phyloP scores from a whole-genome alignment of 2,888 invertebrate species.

The Andrena dorsata region DNA sequence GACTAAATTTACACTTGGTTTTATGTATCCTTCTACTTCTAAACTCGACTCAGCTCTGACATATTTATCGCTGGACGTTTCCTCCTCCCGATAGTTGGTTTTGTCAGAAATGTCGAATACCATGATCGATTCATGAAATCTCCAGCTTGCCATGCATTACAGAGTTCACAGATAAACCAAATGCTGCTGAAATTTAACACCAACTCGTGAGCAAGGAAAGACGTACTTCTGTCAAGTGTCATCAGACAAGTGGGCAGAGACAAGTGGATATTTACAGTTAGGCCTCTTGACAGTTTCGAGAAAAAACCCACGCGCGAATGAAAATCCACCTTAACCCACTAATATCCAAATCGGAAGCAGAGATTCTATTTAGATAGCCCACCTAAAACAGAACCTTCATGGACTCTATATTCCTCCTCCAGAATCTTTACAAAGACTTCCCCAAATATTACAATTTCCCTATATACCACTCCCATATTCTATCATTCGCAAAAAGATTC shows the following conservation, averaged over 20 bases:
- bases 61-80: neutral
- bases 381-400: neutral
- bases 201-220: slow-evolving; percentile 25
- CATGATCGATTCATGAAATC: no score
- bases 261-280: slow-evolving; percentile 60
- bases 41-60: neutral
- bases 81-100: neutral
- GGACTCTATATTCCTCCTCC: neutral
- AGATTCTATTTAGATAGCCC: neutral
- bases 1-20: slow-evolving; percentile 29
- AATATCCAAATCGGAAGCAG: neutral
- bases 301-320: slow-evolving; percentile 55
- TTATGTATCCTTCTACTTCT: slow-evolving; percentile 14
- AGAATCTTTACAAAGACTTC: neutral
- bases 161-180: neutral
- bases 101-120: neutral
- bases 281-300: slow-evolving; percentile 34
- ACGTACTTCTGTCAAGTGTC: slow-evolving; percentile 38
- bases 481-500: neutral
- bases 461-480: neutral
- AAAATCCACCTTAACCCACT: slow-evolving; percentile 49
- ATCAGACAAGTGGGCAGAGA: slow-evolving; percentile 28
- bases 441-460: neutral
- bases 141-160: neutral
- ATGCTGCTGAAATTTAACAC: slow-evolving; percentile 15